A percentile compares a stretch with the other conserved stretches of the same genome.
These are phyloP conservation scores for Eledone cirrhosa DNA, from an alignment of 2,888 invertebrate genomes.

Conservation along the genomic window DNA sequence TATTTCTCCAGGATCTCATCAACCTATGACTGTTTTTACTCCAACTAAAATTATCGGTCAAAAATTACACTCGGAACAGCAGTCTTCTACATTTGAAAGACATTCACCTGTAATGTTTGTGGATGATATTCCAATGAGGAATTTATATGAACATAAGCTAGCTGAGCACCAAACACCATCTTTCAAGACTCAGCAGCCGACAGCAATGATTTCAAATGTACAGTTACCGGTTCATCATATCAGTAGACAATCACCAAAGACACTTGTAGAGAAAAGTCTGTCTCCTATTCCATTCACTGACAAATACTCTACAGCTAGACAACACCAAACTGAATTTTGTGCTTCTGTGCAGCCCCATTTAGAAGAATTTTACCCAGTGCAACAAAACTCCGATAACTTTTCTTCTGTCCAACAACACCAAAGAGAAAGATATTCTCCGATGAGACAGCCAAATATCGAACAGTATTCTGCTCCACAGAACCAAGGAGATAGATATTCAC, in stretches of 20 bases:
- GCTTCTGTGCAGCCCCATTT: no score
- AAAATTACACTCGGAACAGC: background rate
- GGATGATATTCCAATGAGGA: constrained; percentile 5
- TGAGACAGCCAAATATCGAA: background rate
- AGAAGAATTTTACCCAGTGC: no score
- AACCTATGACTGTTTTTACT: background rate
- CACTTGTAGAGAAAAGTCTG: no score
- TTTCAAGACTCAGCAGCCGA: background rate
- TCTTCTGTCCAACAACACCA: no score
- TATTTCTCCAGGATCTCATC: background rate
- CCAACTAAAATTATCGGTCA: constrained; percentile 1
- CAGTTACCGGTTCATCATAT: background rate
- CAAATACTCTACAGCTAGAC: no score
- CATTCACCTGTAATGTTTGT: background rate
- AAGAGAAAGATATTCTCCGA: no score
- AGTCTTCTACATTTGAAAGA: background rate
- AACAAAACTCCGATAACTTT: no score
- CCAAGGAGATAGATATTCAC: no score
- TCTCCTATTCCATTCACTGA: no score
- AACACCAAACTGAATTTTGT: no score
- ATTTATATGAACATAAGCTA: background rate
- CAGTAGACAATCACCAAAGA: no score
- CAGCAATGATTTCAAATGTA: constrained; percentile 10
- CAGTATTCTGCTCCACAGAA: no score
- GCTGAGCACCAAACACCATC: background rate